A percentile compares a stretch with the other conserved stretches of the same genome.
Evolutionary conservation across 2,888 invertebrate genomes (phyloP).

Genomic region (Drosophila tanythrix): DNA sequence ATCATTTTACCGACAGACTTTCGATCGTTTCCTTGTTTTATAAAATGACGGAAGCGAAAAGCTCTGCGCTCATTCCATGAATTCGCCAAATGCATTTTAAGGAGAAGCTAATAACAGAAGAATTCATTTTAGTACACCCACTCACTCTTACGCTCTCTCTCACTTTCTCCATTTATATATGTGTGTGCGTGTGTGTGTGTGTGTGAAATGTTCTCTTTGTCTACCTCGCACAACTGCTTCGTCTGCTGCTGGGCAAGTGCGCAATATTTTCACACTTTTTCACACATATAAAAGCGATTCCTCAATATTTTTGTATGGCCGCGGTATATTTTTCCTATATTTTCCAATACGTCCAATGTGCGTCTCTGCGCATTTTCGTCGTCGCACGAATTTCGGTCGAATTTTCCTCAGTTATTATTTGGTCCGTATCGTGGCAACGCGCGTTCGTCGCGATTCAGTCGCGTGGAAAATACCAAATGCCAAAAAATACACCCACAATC

Average conservation of each 20-base stretch:
- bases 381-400: slow-evolving; percentile 60
- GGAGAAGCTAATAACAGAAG: slow-evolving; percentile 45
- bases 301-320: slow-evolving; percentile 73
- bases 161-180: slow-evolving; percentile 1
- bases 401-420: slow-evolving; percentile 78
- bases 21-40: slow-evolving; percentile 65
- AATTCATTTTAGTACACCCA: slow-evolving; percentile 47
- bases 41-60: slow-evolving; percentile 64
- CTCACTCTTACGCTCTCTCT: slow-evolving; percentile 35
- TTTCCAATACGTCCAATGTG: slow-evolving; percentile 46
- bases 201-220: slow-evolving; percentile 32
- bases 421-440: slow-evolving; percentile 79
- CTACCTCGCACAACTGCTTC: slow-evolving; percentile 30
- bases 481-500: slow-evolving; percentile 19
- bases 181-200: slow-evolving; percentile 2
- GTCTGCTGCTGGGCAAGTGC: slow-evolving; percentile 66
- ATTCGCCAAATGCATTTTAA: slow-evolving; percentile 53
- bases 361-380: slow-evolving; percentile 35
- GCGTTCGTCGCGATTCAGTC: slow-evolving; percentile 73
- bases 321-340: slow-evolving; percentile 45
- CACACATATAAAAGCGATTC: slow-evolving; percentile 79
- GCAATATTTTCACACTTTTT: slow-evolving; percentile 81
- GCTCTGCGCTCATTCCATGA: slow-evolving; percentile 31
- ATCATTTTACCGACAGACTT: slow-evolving; percentile 39
- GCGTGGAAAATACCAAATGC: slow-evolving; percentile 52